Base-by-base conservation (phyloP, 1,140 invertebrate species). In the Drosophila ananassae region DNA sequence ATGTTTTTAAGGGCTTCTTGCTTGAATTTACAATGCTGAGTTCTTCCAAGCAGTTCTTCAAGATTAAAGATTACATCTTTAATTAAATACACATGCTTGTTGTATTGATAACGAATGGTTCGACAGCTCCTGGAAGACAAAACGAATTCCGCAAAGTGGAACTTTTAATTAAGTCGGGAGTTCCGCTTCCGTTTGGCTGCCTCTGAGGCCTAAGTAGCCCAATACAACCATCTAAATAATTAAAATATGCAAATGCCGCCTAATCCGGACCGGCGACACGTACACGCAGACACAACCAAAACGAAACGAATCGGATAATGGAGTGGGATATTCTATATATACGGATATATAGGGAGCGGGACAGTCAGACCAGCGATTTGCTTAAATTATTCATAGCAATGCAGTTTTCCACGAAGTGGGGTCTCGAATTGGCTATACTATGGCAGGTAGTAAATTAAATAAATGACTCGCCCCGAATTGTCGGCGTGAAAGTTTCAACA, bases 311-410 rank as follows among this genome's bases (percentile, higher is more conserved):
- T 10, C 6, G 48, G 28, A 3, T 8, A 17, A 25, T 8, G 28
- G 55, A 13, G 4, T 58, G 13, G 54, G 51, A 34, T 52, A 21
- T 17, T 2, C 24, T 50, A 21, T 13, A 13, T 32, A 21, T 21
- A 21, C 17, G 30, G 51, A 32, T 57, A 46, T 13, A 46, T 8
- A 55, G 50, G 41, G 24, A 22, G 48, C 34, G 41, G 41, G 39
- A 58, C 62, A 75, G 55, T 67, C 73, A 52, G 51, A 59, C 68
- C 79, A 77, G 78, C 85, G 85, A 90, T 90, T 90, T 90, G 66
- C 78, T 77, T 90, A 90, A 90, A 90, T 90, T 90, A 90, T 90
- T 90, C 85, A 90, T 90, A 60, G 80, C 80, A 56, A 75, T 74
- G 73, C 76, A 60, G 72, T 68, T 77, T 21, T 57, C 25, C 50